Evolutionary conservation across 2,888 invertebrate species (phyloP).

Genomic region (Malachius bipustulatus): DNA sequence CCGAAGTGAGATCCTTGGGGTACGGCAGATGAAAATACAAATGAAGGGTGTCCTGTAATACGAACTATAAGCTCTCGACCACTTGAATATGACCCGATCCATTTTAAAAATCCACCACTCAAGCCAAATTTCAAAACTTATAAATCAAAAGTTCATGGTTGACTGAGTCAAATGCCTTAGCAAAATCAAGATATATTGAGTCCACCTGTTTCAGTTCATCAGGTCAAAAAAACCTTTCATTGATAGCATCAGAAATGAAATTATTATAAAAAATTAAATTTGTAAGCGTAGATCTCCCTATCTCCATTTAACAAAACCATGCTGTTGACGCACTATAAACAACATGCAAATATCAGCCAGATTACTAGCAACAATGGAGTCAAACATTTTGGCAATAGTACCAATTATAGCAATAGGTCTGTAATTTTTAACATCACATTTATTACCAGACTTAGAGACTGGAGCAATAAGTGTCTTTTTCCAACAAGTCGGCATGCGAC

Average conservation of each 20-base stretch:
- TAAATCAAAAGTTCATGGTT: conserved; percentile 6
- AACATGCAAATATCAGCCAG: conserved; percentile 3
- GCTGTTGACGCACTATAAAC: conserved; percentile 2
- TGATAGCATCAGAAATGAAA: conserved; percentile 6
- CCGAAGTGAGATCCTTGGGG: conserved; percentile 2
- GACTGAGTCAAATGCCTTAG: no score
- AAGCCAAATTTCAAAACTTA: conserved; percentile 8
- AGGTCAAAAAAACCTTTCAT: background rate
- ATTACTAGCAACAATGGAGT: conserved; percentile 6
- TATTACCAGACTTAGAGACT: conserved; percentile 3
- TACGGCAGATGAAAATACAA: conserved; percentile 4
- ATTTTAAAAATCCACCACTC: conserved; percentile 4
- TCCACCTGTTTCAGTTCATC: conserved; percentile 2
- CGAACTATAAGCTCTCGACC: conserved; percentile 5
- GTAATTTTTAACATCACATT: conserved; percentile 5
- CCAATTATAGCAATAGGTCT: conserved; percentile 7
- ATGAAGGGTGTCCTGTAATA: conserved; percentile 5
- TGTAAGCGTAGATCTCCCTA: background rate
- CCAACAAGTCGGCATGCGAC: no score
- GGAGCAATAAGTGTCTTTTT: conserved; percentile 5
- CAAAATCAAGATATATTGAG: conserved; percentile 4
- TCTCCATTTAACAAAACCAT: conserved; percentile 7
- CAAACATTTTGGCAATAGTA: conserved; percentile 6
- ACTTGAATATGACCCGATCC: conserved; percentile 3
- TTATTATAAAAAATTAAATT: conserved; percentile 4